Base-by-base conservation (phyloP, 2,113 vertebrate genomes). In the Burhinus oedicnemus region DNA sequence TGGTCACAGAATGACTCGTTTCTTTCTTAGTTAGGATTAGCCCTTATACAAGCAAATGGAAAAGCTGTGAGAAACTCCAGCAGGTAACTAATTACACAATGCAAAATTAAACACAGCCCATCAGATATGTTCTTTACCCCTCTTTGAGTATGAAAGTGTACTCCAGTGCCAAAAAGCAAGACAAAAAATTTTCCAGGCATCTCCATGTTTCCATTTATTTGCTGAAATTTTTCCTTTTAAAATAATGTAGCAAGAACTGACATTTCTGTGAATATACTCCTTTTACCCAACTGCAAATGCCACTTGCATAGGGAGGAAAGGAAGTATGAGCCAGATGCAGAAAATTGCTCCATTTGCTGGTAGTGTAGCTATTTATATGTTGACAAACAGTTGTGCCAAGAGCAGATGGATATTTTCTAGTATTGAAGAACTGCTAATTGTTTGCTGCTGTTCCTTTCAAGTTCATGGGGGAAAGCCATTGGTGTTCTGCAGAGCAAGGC, bases 391-490 rank as follows among this genome's bases (percentile, higher is more conserved):
- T 91, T 44, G 88, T 93, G 85, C 90, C 81, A 91, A 93, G 82
- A 96, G 95, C 93, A 97, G 95, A 94, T 96, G 95, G 44, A 68
- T 96, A 78, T 94, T 84, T 82, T 72, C 91, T 87, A 85, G 23
- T 83, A 89, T 61, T 96, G 90, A 96, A 92, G 95, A 96, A 96
- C 85, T 65, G 92, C 80, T 97, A 96, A 95, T 97, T 96, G 89
- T 55, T 93, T 96, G 80, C 82, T 95, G 83, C 74, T 64, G 89
- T 78, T 97, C 89, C 54, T 93, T 87, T 92, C 85, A 89, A 40
- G 95, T 83, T 95, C 51, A 86, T 25, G 21, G 61, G 76, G 95
- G 42, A 96, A 95, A 89, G 89, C 30, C 52, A 91, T 7, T 71
- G 94, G 84, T 89, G 97, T 94, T 94, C 82, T 90, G 95, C 68